Evolutionary conservation across 2,113 vertebrate species (phyloP), one percentile per base, ranked within the genome.

Genomic region (Coregonus clupeaformis): DNA sequence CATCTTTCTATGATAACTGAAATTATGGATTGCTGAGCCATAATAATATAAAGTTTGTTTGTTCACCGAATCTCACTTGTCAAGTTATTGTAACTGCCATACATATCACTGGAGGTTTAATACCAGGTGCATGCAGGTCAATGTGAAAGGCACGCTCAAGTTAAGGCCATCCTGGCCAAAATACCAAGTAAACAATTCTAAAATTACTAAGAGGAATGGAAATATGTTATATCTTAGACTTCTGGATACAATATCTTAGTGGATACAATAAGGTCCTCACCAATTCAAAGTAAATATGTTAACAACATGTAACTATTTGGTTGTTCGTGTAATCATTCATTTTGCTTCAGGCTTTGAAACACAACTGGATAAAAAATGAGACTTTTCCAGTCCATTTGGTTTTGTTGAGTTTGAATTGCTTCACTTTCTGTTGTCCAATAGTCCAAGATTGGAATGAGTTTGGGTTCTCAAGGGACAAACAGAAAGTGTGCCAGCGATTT

Each of bases 391-490:
- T 16, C 30, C 30, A 67, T 67, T 20, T 30, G 29, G 25, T 67
- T 67, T 30, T 30, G 20, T 32, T 9, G 36, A 42, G 36, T 42
- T 67, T 30, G 27, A 71, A 73, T 88, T 85, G 81, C 85, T 86
- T 83, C 82, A 86, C 72, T 72, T 75, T 59, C 5, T 25, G 14
- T 29, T 68, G 11, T 70, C 52, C 73, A 74, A 71, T 45, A 72
- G 57, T 81, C 69, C 70, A 77, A 73, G 64, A 74, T 52, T 29
- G 77, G 27, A 77, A 59, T 70, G 77, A 30, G 69, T 57, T 42
- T 42, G 7, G 36, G 68, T 78, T 74, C 80, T 69, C 66, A 59
- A 77, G 67, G 80, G 60, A 79, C 24, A 75, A 75, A 71, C 36
- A 24, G 11, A 67, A 73, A 36, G 30, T 29, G 63, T 84, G 82